Evolutionary conservation across 2,888 invertebrate species (phyloP).

Genomic region (Scrobipalpa atriplicella): DNA sequence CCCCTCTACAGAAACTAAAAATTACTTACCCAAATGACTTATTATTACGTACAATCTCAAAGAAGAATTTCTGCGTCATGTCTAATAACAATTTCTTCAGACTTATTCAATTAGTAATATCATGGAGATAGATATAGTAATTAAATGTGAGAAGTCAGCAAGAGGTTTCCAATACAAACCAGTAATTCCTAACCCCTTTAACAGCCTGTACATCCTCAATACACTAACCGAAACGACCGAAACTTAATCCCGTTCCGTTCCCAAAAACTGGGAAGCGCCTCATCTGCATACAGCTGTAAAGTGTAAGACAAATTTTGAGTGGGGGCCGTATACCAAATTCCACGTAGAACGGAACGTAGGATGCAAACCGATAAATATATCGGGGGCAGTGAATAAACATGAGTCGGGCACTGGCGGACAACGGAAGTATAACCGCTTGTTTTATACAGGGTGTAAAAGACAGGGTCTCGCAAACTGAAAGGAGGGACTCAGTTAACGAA

Average conservation of each 20-base stretch:
- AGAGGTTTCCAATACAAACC: too few relatives aligned
- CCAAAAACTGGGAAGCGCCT: constrained; percentile 21
- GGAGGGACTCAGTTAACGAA: too few relatives aligned
- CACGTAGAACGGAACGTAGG: constrained; percentile 54
- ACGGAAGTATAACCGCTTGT: constrained; percentile 23
- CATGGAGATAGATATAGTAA: too few relatives aligned
- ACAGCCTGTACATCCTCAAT: not conserved
- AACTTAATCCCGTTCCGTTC: constrained; percentile 15
- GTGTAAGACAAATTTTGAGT: constrained; percentile 68
- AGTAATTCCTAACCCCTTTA: not conserved
- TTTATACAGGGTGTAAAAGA: too few relatives aligned
- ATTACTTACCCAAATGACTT: too few relatives aligned
- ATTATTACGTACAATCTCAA: too few relatives aligned
- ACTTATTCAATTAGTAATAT: too few relatives aligned
- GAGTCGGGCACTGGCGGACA: constrained; percentile 38
- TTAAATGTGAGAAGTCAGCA: too few relatives aligned
- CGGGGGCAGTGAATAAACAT: constrained; percentile 58
- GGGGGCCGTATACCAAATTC: constrained; percentile 53
- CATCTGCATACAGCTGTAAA: constrained; percentile 68
- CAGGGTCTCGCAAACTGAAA: not conserved
- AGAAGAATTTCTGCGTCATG: too few relatives aligned
- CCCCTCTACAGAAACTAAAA: too few relatives aligned
- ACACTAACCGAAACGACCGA: not conserved
- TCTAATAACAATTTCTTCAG: too few relatives aligned
- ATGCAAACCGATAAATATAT: constrained; percentile 75